Percentiles rank a stretch among this genome's conserved stretches.
These are phyloP conservation scores for Clarias platycephalus DNA, from an alignment of 2,797 vertebrate species.

Conservation along the genomic window DNA sequence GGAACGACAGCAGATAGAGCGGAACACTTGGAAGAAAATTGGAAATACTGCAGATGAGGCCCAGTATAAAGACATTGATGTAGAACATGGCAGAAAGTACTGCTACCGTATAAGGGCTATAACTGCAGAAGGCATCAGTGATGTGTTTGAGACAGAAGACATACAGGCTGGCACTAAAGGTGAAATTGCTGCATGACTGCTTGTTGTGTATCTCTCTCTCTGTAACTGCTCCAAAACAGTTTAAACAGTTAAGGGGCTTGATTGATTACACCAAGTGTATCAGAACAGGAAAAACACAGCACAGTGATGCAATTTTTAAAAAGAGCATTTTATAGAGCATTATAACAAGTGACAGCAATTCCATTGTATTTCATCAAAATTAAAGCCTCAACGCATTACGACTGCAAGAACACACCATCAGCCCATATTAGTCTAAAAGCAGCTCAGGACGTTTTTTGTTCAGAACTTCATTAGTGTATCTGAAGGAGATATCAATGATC, in stretches of 20 bases:
- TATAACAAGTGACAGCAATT: neutral
- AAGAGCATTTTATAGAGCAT: neutral
- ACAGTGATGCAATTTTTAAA: neutral
- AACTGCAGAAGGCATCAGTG: slow-evolving; percentile 77
- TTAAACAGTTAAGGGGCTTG: neutral
- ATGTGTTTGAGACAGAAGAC: slow-evolving; percentile 81
- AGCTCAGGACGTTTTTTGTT: neutral
- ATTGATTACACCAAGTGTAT: neutral
- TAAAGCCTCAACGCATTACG: neutral
- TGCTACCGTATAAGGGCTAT: slow-evolving; percentile 83
- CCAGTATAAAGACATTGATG: slow-evolving; percentile 77
- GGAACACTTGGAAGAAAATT: slow-evolving; percentile 81
- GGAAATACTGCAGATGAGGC: slow-evolving; percentile 75
- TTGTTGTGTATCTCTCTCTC: neutral
- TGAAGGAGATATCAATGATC: too few species aligned
- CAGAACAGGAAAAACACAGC: neutral
- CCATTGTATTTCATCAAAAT: neutral
- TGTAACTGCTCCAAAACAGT: neutral
- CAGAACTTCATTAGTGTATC: neutral
- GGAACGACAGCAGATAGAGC: slow-evolving; percentile 82
- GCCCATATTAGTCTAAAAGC: neutral
- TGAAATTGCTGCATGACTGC: slow-evolving; percentile 58
- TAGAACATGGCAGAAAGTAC: slow-evolving; percentile 84
- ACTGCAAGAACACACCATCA: neutral
- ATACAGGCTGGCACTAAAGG: slow-evolving; percentile 83